Percentiles rank a stretch among this genome's conserved stretches.
These are phyloP conservation scores for Pseudonaja textilis DNA, from an alignment of 2,113 vertebrate genomes.

Conservation along the genomic window DNA sequence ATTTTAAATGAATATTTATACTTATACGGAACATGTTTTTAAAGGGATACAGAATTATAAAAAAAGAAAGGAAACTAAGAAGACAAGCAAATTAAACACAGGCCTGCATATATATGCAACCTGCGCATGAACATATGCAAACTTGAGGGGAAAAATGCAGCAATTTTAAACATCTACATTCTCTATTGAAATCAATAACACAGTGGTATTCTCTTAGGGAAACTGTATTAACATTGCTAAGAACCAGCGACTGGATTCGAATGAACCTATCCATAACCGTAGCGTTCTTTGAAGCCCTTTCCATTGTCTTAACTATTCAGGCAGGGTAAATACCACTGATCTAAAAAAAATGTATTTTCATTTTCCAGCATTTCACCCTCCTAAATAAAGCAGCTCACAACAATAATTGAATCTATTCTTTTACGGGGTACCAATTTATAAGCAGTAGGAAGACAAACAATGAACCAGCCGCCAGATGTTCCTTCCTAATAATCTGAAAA, in stretches of 20 bases:
- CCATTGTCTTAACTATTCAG: background rate
- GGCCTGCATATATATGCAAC: background rate
- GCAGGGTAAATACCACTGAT: background rate
- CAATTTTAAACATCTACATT: background rate
- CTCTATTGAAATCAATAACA: background rate
- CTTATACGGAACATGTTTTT: background rate
- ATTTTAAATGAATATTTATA: background rate
- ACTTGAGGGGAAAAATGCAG: background rate
- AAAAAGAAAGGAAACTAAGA: background rate
- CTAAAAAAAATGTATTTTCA: background rate
- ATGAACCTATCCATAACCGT: background rate
- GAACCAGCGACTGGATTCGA: background rate
- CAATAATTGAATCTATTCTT: background rate
- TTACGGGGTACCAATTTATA: background rate
- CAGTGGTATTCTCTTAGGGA: background rate
- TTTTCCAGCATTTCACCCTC: background rate
- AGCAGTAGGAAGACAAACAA: background rate
- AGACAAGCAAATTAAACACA: background rate
- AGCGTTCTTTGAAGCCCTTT: background rate
- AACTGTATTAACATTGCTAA: background rate
- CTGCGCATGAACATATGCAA: background rate
- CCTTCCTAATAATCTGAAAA: background rate
- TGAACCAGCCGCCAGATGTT: background rate
- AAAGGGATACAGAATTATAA: background rate
- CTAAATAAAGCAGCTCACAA: background rate